Base-by-base conservation (phyloP, 2,888 invertebrate species). In the Ceratothoa steindachneri region DNA sequence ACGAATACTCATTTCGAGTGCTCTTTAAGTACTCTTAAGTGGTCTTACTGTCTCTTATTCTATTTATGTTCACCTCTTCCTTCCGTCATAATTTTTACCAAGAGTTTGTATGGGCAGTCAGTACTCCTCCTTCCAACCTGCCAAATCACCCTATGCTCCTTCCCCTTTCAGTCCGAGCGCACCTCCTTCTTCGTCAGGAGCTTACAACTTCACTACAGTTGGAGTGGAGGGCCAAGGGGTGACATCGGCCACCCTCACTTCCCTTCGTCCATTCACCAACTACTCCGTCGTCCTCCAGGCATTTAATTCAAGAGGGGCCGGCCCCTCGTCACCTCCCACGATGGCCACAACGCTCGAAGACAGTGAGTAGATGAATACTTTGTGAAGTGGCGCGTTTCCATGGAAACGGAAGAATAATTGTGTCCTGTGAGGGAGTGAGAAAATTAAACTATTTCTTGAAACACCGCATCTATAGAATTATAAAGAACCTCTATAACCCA, bases 231-330 rank as follows among this genome's bases (percentile, higher is more conserved):
- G 69, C 4, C 64, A 28, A 15, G 69, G 69, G 2, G 65, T 41
- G 41, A 77, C 72, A 5, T 66, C 65, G 9, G 72, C 74, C 29
- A 66, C 72, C 28, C 71, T 80, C 24, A 52, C 71, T 9, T 67
- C 70, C 1, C 72, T 80, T 4, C 65, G 52, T 4, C 80, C 80
- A 1, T 71, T 71, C 69, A 69, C 76, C n/a, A 30, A 64, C 24
- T 80, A 80, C 72, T 67, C 74, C 12, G 71, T 80, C 7, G 68
- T 72, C 2, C 60, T 80, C 1, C 73, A 69, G 60, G 80, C 80
- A 24, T 75, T 73, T 72, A 80, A 80, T 69, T 70, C 72, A n/a
- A 64, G 73, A 19, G 80, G 80, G 51, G 71, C 77, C 4, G 80
- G 80, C 0, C 79, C 79, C 12, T 70, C 72, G 29, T 77, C 80